These are phyloP conservation scores for Lepidocolaptes lacrymiger DNA, from an alignment of 2,797 vertebrate species.

Conservation along the genomic window DNA sequence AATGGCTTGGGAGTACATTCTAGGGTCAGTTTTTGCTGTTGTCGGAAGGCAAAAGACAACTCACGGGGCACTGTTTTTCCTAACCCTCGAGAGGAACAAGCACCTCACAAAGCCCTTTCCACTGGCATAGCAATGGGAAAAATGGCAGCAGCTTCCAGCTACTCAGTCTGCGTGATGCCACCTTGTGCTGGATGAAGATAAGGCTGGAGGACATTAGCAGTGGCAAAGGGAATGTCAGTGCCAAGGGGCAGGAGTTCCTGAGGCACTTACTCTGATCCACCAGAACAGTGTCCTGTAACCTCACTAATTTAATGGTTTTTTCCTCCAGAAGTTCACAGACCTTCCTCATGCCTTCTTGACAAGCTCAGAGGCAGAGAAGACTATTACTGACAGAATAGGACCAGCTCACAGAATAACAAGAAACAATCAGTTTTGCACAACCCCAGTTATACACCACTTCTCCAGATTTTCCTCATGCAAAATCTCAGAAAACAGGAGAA, in stretches of 20 bases:
- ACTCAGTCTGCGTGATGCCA: background rate
- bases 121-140: background rate
- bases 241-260: background rate
- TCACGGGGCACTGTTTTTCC: fast-evolving
- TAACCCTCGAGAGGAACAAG: background rate
- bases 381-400: background rate
- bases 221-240: background rate
- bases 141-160: background rate
- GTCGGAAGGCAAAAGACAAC: background rate
- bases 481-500: background rate
- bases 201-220: background rate
- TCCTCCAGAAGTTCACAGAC: background rate
- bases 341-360: background rate
- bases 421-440: background rate
- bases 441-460: background rate
- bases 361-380: background rate
- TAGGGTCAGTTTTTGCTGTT: background rate
- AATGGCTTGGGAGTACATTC: background rate
- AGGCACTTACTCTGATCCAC: background rate
- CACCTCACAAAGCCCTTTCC: background rate
- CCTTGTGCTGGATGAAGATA: background rate
- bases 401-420: background rate
- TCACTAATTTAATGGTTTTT: background rate
- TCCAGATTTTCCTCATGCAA: background rate
- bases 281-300: background rate